Evolutionary conservation across 2,113 vertebrate species (phyloP).

Genomic region (Myotis davidii): DNA sequence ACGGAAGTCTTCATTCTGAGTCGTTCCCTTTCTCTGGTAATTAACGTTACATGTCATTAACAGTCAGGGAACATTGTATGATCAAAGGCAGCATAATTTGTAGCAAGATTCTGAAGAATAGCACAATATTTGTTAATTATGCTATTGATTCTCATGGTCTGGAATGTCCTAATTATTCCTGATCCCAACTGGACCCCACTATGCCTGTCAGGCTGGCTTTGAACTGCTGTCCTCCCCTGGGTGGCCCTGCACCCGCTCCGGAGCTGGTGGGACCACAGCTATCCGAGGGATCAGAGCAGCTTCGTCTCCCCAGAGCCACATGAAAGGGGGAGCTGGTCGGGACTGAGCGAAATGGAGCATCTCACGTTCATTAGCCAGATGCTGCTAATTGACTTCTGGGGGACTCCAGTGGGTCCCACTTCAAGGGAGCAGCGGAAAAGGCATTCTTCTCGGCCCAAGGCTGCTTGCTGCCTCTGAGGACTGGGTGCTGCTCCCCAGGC

Average conservation of each 20-base stretch:
- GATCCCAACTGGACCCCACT: conserved; percentile 64
- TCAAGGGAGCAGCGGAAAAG: neutral
- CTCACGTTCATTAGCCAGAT: conserved; percentile 82
- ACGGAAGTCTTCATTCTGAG: conserved; percentile 71
- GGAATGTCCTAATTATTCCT: conserved; percentile 85
- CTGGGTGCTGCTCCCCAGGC: neutral
- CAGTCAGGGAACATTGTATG: conserved; percentile 80
- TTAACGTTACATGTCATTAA: conserved; percentile 85
- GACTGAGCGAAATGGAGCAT: conserved; percentile 72
- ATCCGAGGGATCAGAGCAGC: conserved; percentile 79
- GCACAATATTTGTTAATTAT: conserved; percentile 87
- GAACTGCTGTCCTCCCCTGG: conserved; percentile 72
- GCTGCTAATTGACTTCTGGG: conserved; percentile 69
- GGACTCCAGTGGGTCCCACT: neutral
- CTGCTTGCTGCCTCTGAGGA: conserved; percentile 2
- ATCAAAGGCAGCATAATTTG: conserved; percentile 88
- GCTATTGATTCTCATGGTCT: conserved; percentile 87
- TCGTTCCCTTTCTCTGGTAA: conserved; percentile 80
- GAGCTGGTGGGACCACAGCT: conserved; percentile 75
- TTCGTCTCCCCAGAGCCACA: conserved; percentile 79
- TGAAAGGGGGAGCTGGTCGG: conserved; percentile 82
- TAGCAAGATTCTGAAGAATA: conserved; percentile 87
- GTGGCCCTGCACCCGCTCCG: conserved; percentile 37
- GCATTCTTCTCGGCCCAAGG: neutral
- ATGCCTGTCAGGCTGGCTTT: conserved; percentile 80